Base-by-base conservation (phyloP, 2,113 vertebrate species). In the Monarcha castaneiventris region DNA sequence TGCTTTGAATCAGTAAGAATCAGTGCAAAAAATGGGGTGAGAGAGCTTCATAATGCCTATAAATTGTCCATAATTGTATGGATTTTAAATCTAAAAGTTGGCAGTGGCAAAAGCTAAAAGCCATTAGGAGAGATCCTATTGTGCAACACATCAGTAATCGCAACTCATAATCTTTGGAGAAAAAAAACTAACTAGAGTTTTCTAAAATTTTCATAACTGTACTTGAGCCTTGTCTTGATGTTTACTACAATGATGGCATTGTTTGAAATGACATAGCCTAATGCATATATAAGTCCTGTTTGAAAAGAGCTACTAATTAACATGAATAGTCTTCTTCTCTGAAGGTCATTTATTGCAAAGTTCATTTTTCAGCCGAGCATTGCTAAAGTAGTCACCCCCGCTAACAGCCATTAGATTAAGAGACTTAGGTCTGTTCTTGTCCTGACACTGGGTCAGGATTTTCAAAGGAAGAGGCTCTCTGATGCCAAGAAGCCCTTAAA, bases 221-320 rank as follows among this genome's bases (percentile, higher is more conserved):
- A 96, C 98, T 98, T 98, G 98, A 98, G 97, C 97, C 97, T 95
- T 96, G 97, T 98, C 98, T 98, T 97, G 97, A 97, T 98, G 97
- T 98, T 98, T 98, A 98, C 97, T 91, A 98, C 97, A 98, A 98
- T 98, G 97, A 93, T 32, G 67, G 87, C 97, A 98, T 99, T 99
- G 98, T 99, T 98, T 96, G 35, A 89, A 96, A 97, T 96, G 96
- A 97, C 98, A 98, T 97, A 97, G 98, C 97, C 98, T 99, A 99
- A 99, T 99, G 98, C 98, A 98, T 98, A 98, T 98, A 99, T 97
- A 98, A 99, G 98, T 98, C 98, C 97, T 94, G 97, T 97, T 97
- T 98, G 98, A 98, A 98, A 99, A 98, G 98, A 98, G 98, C 98
- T 98, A 98, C 98, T 99, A 99, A 99, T 99, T 99, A 99, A 98